Evolutionary conservation across 2,888 invertebrate species (phyloP).

Genomic region (Sarcophaga subvicina): DNA sequence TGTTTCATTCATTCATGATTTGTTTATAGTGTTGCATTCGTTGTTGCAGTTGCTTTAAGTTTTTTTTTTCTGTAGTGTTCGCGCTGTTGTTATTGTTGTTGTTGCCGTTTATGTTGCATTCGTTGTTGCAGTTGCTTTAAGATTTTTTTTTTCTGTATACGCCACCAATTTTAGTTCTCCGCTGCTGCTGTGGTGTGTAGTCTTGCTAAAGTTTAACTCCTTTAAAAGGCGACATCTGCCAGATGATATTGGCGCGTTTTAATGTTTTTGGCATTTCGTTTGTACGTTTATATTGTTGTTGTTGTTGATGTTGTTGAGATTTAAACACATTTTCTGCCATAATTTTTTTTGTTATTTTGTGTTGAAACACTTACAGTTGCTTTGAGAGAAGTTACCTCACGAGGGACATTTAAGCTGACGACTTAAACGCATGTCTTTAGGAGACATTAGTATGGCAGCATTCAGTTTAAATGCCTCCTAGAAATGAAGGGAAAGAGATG

Average conservation of each 20-base stretch:
- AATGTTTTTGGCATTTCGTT: conserved; percentile 57
- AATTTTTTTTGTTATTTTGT: neutral
- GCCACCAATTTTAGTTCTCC: conserved; percentile 11
- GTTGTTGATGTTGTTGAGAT: neutral
- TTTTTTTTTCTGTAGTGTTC: too few relatives aligned
- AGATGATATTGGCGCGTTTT: conserved; percentile 57
- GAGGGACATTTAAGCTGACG: neutral
- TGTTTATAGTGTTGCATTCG: conserved; percentile 32
- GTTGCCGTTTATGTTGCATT: neutral
- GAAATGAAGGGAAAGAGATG: too few relatives aligned
- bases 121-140: too few relatives aligned
- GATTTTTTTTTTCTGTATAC: too few relatives aligned
- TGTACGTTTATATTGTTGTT: too few relatives aligned
- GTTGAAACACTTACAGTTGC: neutral
- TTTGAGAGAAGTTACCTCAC: neutral
- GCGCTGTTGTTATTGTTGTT: too few relatives aligned
- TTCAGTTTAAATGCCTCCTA: neutral
- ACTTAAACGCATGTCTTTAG: neutral
- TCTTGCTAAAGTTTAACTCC: conserved; percentile 48
- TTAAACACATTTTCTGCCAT: neutral
- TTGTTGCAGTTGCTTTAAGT: too few relatives aligned
- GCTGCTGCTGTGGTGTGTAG: conserved; percentile 11
- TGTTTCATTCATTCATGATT: conserved; percentile 64
- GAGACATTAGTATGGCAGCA: too few relatives aligned
- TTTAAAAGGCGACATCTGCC: conserved; percentile 67